These are phyloP conservation scores for Coregonus clupeaformis DNA, from an alignment of 2,113 vertebrate genomes.

Conservation along the genomic window DNA sequence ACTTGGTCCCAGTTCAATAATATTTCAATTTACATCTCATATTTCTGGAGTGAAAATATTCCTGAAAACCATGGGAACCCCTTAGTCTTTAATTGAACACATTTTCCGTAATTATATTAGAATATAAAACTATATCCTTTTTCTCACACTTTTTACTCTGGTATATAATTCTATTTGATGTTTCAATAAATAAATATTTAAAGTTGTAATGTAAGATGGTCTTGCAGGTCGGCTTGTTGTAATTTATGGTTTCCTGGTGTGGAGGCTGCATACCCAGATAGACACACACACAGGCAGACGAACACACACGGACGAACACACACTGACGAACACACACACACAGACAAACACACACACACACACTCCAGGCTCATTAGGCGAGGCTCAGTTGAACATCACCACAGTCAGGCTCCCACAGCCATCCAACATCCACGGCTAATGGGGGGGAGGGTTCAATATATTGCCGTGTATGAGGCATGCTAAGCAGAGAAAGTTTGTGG, in stretches of 20 bases:
- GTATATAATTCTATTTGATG: slow-evolving; percentile 43
- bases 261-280: slow-evolving; percentile 29
- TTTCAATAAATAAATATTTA: slow-evolving; percentile 40
- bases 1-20: slow-evolving; percentile 44
- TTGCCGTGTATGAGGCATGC: too few relatives aligned
- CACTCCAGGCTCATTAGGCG: neutral
- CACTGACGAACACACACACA: neutral
- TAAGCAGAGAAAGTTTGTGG: too few relatives aligned
- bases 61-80: slow-evolving; percentile 1
- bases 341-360: neutral
- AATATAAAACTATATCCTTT: slow-evolving; percentile 23
- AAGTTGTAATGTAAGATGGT: slow-evolving; percentile 37
- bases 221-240: slow-evolving; percentile 38
- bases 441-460: too few relatives aligned
- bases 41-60: slow-evolving; percentile 20
- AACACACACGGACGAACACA: slow-evolving; percentile 7
- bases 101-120: slow-evolving; percentile 15
- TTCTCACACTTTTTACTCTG: slow-evolving; percentile 13
- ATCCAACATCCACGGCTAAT: too few relatives aligned
- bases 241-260: slow-evolving; percentile 51
- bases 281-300: slow-evolving; percentile 14
- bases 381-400: neutral
- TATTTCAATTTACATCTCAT: slow-evolving; percentile 10
- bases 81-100: slow-evolving; percentile 23
- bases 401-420: neutral